Percentiles rank a stretch among this genome's conserved stretches.
phyloP scores from a whole-genome alignment of 2,113 vertebrate species.

The Forbesichthys agassizii region DNA sequence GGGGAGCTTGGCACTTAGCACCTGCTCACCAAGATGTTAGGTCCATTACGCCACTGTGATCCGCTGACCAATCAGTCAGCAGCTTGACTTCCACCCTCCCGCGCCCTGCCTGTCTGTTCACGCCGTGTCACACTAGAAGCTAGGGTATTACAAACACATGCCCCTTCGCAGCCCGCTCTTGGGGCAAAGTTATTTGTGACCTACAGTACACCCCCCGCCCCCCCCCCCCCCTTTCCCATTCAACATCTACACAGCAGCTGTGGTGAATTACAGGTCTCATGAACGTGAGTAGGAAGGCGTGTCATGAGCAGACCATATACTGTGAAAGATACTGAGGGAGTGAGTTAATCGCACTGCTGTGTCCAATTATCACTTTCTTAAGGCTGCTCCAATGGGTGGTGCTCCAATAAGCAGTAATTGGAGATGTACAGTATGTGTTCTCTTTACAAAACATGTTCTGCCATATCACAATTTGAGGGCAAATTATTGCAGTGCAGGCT shows the following conservation, averaged over 20 bases:
- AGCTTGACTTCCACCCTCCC: constrained; percentile 32
- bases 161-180: not conserved
- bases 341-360: too few relatives aligned
- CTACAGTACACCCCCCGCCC: not conserved
- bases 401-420: too few relatives aligned
- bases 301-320: too few relatives aligned
- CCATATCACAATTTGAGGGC: too few relatives aligned
- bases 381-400: too few relatives aligned
- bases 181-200: constrained; percentile 5
- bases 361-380: too few relatives aligned
- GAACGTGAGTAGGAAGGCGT: too few relatives aligned
- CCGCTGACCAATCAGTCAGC: constrained; percentile 53
- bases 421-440: too few relatives aligned
- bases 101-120: constrained; percentile 26
- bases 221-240: not conserved
- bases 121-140: constrained; percentile 24
- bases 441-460: too few relatives aligned
- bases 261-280: not conserved
- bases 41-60: constrained; percentile 41
- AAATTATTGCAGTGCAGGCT: too few relatives aligned
- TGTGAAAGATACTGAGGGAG: too few relatives aligned
- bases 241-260: constrained; percentile 8
- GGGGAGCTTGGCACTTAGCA: constrained; percentile 51
- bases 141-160: constrained; percentile 15
- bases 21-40: constrained; percentile 56